phyloP scores from a whole-genome alignment of 2,797 vertebrate genomes.

The Amphiprion clarkii region DNA sequence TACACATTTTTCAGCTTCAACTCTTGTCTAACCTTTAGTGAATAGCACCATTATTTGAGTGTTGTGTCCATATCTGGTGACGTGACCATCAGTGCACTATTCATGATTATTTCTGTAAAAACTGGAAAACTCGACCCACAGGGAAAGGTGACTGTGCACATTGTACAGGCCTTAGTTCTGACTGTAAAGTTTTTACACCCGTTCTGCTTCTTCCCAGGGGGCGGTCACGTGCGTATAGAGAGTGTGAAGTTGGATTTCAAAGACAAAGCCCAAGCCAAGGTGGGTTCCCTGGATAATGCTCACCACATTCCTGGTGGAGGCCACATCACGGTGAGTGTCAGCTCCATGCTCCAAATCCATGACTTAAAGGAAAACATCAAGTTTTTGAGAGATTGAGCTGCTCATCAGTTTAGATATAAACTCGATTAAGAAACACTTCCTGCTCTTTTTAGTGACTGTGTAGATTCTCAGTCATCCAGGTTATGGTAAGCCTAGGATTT shows the following conservation, averaged over 20 bases:
- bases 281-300: constrained; percentile 96
- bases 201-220: constrained; percentile 83
- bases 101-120: neutral
- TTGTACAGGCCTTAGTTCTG: neutral
- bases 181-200: constrained; percentile 3
- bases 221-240: constrained; percentile 96
- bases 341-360: constrained; percentile 39
- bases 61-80: neutral
- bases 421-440: neutral
- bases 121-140: neutral
- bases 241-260: constrained; percentile 98
- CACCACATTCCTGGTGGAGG: constrained; percentile 94
- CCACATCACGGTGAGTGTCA: constrained; percentile 87
- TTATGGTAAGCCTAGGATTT: too few relatives aligned
- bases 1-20: neutral
- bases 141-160: neutral
- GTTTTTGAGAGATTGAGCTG: constrained; percentile 60
- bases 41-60: neutral
- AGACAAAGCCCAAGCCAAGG: constrained; percentile 99
- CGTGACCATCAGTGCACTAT: neutral
- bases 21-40: neutral
- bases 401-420: neutral
- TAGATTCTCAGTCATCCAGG: too few relatives aligned
- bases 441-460: neutral
- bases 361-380: constrained; percentile 57